Evolutionary conservation across 2,113 vertebrate species (phyloP).

Genomic region (Chiloscyllium plagiosum): DNA sequence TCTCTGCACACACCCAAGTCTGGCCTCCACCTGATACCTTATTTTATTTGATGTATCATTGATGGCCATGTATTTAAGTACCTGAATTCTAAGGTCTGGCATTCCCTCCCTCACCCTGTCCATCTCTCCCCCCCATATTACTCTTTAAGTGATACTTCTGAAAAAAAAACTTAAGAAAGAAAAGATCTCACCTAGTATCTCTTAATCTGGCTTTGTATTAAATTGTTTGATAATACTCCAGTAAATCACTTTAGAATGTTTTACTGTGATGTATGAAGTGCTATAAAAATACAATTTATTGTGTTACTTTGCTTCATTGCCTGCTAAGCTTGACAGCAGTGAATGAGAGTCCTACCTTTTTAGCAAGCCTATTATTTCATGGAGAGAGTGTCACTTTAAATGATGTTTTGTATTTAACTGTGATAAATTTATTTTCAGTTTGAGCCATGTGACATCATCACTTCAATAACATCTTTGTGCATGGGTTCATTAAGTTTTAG

Average conservation of each 20-base stretch:
- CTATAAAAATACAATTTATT: not conserved
- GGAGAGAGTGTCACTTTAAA: not conserved
- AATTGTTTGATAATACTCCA: not conserved
- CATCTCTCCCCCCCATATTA: too few relatives aligned
- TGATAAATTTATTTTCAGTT: not conserved
- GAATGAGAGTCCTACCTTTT: not conserved
- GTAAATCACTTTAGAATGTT: not conserved
- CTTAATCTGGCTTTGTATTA: not conserved
- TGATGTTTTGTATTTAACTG: not conserved
- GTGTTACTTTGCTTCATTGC: not conserved
- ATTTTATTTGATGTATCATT: too few relatives aligned
- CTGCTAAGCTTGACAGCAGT: not conserved
- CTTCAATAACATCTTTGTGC: not conserved
- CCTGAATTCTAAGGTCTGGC: not conserved
- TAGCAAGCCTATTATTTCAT: not conserved
- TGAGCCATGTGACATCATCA: not conserved
- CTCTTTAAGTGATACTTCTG: not conserved
- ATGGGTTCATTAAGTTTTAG: not conserved
- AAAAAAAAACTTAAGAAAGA: not conserved
- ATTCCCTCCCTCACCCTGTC: not conserved
- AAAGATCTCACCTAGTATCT: not conserved
- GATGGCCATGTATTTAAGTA: too few relatives aligned
- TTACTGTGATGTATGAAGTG: not conserved
- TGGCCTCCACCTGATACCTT: not conserved
- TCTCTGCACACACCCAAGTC: not conserved